Evolutionary conservation across 2,888 invertebrate species (phyloP).

Genomic region (Galerucella pusilla): DNA sequence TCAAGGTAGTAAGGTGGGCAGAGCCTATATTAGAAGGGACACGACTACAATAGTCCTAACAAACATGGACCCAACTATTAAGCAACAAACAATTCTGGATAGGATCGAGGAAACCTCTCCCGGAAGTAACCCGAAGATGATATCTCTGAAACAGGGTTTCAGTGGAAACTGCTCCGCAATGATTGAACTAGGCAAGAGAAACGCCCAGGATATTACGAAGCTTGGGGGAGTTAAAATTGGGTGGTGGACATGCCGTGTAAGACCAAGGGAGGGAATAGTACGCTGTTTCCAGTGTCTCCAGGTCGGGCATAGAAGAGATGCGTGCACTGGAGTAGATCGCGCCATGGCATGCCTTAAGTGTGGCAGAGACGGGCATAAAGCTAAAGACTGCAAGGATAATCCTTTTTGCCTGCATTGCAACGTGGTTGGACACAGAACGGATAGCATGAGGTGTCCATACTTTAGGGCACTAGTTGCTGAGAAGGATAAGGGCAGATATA

Average conservation of each 20-base stretch:
- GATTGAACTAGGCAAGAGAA: not conserved
- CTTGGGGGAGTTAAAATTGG: not conserved
- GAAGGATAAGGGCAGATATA: not conserved
- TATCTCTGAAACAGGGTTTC: not conserved
- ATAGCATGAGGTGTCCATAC: conserved; percentile 16
- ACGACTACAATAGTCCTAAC: not conserved
- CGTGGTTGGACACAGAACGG: conserved; percentile 22
- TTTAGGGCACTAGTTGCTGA: conserved; percentile 11
- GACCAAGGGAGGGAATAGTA: not conserved
- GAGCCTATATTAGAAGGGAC: not conserved
- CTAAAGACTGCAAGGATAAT: conserved; percentile 14
- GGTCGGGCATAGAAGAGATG: conserved; percentile 9
- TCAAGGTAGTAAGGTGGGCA: not conserved
- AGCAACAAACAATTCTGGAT: not conserved
- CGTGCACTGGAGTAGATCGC: conserved; percentile 25
- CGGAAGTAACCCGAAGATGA: not conserved
- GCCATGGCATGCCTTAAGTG: conserved; percentile 25
- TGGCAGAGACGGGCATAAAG: conserved; percentile 23
- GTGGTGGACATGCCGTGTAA: not conserved
- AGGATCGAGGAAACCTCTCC: not conserved
- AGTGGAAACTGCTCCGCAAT: not conserved
- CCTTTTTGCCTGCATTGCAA: conserved; percentile 16
- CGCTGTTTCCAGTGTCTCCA: conserved; percentile 23
- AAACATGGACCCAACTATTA: not conserved
- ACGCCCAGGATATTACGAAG: not conserved